Percentiles rank a stretch among this genome's conserved stretches.
phyloP scores from a whole-genome alignment of 2,797 vertebrate species.

The Pseudocheirus occidentalis region DNA sequence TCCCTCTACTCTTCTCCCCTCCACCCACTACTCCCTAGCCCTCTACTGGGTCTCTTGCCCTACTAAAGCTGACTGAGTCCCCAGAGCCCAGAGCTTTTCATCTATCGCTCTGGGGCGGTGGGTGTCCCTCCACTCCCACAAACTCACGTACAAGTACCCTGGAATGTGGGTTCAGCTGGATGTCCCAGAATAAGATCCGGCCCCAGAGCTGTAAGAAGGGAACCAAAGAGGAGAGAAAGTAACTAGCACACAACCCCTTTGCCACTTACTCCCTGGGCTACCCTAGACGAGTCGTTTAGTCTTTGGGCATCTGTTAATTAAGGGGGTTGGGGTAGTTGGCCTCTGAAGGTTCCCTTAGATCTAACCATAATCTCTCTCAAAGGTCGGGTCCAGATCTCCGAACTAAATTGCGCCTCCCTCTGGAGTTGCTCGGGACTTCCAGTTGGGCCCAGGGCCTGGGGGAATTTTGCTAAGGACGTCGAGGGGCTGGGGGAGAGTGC shows the following conservation, averaged over 20 bases:
- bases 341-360: background rate
- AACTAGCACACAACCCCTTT: background rate
- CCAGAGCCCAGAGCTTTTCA: background rate
- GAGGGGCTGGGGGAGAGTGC: background rate
- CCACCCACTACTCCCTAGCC: too few relatives aligned
- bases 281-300: background rate
- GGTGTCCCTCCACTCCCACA: too few relatives aligned
- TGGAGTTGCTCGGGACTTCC: background rate
- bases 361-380: background rate
- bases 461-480: background rate
- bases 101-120: background rate
- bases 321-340: background rate
- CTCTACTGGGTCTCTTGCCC: background rate
- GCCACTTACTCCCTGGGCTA: background rate
- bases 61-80: background rate
- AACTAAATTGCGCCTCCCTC: background rate
- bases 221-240: background rate
- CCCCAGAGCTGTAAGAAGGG: conserved; percentile 21
- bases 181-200: conserved; percentile 22
- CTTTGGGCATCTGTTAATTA: background rate
- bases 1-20: background rate
- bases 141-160: too few relatives aligned
- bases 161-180: background rate
- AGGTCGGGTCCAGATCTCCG: background rate
- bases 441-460: background rate